A percentile compares a stretch with the other conserved stretches of the same genome.
Conservation (phyloP, 2,113 vertebrate species). For the Esox niger region DNA sequence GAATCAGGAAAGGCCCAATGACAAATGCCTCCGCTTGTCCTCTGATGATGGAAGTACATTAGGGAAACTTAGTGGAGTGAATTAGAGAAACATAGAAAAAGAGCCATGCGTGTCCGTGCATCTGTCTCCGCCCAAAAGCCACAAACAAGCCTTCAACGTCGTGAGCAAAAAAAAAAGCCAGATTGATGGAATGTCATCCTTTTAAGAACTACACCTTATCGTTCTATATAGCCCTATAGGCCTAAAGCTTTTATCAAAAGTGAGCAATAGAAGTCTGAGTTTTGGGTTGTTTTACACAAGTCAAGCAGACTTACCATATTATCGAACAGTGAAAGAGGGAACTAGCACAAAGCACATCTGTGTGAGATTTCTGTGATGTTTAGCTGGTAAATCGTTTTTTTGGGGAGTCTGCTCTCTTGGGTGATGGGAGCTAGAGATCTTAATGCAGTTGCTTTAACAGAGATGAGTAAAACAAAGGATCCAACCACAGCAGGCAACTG, state of each 20-base stretch:
- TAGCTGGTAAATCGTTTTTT: no score
- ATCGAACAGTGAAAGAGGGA: no score
- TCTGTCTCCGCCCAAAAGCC: constrained; percentile 24
- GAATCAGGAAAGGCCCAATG: constrained; percentile 14
- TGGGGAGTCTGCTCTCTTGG: no score
- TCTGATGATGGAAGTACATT: constrained; percentile 50
- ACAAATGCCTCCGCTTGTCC: constrained; percentile 42
- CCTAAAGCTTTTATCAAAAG: not conserved
- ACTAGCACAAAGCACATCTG: no score
- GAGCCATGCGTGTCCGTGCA: constrained; percentile 42
- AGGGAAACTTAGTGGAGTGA: constrained; percentile 49
- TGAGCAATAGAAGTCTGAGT: not conserved
- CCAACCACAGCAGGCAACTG: not conserved
- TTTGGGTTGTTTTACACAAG: no score
- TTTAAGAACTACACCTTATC: no score
- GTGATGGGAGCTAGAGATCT: no score
- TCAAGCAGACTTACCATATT: no score
- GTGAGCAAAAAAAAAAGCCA: constrained; percentile 15
- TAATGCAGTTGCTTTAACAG: constrained; percentile 27
- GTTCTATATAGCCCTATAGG: no score
- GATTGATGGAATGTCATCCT: no score
- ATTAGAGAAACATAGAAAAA: constrained; percentile 30
- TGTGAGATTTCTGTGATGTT: no score
- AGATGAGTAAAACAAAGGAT: constrained; percentile 13
- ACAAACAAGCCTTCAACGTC: not conserved